These are phyloP conservation scores for Sakesphorus luctuosus DNA, from an alignment of 2,113 vertebrate species.

Conservation along the genomic window DNA sequence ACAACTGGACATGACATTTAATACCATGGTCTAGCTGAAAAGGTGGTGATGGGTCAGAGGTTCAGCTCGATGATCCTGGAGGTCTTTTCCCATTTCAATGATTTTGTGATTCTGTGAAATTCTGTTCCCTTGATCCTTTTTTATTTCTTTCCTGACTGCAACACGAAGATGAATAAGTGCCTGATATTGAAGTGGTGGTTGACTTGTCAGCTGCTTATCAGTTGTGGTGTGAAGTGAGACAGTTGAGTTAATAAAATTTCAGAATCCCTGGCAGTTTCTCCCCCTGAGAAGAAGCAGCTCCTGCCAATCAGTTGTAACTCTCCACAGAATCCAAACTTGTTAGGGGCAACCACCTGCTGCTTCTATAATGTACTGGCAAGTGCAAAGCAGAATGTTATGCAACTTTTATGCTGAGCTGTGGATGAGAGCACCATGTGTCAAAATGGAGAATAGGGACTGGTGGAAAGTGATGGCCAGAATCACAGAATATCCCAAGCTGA, in stretches of 20 bases:
- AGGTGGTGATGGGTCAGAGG: background rate
- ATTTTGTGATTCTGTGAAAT: background rate
- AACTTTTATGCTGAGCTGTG: background rate
- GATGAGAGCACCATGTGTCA: background rate
- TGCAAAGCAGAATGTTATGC: rapidly evolving
- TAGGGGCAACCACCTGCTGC: background rate
- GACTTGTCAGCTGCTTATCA: background rate
- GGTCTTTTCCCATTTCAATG: background rate
- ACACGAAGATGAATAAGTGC: background rate
- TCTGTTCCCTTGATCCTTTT: background rate
- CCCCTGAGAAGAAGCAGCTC: background rate
- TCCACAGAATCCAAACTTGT: background rate
- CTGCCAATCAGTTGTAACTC: rapidly evolving
- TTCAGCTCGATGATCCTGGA: rapidly evolving
- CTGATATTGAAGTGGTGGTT: rapidly evolving
- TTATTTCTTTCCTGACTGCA: background rate
- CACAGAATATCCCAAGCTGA: background rate
- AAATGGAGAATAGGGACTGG: background rate
- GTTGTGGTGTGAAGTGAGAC: background rate
- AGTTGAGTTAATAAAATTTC: background rate
- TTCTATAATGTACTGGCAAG: background rate
- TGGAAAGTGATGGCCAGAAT: background rate
- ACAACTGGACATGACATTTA: rapidly evolving
- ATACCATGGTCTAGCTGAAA: background rate
- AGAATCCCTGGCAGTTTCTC: background rate